Evolutionary conservation across 2,113 vertebrate species (phyloP).

Genomic region (Plotosus lineatus): DNA sequence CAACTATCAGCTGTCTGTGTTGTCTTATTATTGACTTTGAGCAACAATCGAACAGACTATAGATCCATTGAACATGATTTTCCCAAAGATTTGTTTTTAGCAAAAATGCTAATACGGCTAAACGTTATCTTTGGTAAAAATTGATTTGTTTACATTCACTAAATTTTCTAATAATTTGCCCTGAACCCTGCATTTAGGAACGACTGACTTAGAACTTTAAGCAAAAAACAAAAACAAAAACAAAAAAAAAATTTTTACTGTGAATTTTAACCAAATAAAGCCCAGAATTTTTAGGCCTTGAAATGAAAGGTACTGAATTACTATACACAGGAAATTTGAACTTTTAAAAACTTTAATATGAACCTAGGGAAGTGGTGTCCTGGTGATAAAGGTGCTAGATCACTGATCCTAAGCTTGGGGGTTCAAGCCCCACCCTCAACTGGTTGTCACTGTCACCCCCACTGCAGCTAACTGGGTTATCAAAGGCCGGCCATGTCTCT

Average conservation of each 20-base stretch:
- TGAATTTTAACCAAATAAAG: not conserved
- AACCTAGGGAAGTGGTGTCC: too few species aligned
- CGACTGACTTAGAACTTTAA: too few species aligned
- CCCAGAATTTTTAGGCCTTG: not conserved
- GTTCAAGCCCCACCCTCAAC: too few species aligned
- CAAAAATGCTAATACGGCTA: not conserved
- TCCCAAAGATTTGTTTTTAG: not conserved
- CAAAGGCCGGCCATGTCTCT: too few species aligned
- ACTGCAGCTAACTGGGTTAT: too few species aligned
- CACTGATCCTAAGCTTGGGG: too few species aligned
- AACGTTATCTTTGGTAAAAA: not conserved
- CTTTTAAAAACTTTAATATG: not conserved
- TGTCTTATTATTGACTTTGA: slow-evolving; percentile 4
- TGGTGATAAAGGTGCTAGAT: too few species aligned
- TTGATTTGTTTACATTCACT: not conserved
- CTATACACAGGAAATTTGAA: not conserved
- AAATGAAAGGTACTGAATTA: not conserved
- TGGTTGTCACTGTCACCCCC: too few species aligned
- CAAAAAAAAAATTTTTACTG: not conserved
- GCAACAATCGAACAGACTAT: not conserved
- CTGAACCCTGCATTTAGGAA: not conserved
- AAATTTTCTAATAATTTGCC: not conserved
- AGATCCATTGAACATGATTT: not conserved
- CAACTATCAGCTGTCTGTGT: slow-evolving; percentile 16
- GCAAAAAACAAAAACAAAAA: too few species aligned